These are phyloP conservation scores for Pantherophis guttatus DNA, from an alignment of 2,113 vertebrate genomes.

Conservation along the genomic window DNA sequence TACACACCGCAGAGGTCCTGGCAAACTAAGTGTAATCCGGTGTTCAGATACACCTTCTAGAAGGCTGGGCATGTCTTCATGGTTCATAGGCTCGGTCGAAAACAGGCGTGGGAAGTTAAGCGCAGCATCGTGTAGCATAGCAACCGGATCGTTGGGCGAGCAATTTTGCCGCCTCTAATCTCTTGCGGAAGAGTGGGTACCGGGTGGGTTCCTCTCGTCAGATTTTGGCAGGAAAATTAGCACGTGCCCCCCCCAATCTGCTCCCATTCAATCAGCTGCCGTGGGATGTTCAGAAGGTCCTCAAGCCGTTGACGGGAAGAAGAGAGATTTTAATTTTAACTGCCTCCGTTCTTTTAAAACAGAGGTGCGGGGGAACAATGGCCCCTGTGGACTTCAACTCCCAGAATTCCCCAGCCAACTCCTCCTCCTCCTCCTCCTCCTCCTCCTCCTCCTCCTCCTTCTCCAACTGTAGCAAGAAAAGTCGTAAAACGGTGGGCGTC, in stretches of 20 bases:
- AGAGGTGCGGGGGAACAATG: no score
- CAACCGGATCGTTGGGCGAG: not conserved
- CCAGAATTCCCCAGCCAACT: not conserved
- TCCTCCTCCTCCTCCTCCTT: no score
- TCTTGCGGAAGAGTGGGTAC: not conserved
- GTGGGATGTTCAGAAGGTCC: not conserved
- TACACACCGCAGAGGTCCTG: not conserved
- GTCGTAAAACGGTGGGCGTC: no score
- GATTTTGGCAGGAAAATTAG: not conserved
- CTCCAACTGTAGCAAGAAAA: no score
- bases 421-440: no score
- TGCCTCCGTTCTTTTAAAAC: not conserved
- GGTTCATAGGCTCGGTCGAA: not conserved
- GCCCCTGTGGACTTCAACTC: not conserved
- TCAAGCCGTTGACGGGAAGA: not conserved
- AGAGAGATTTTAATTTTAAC: not conserved
- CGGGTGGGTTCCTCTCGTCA: not conserved
- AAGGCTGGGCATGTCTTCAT: not conserved
- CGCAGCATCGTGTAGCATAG: not conserved
- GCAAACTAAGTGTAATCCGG: not conserved
- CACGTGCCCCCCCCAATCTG: not conserved
- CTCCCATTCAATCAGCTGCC: not conserved
- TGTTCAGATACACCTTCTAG: not conserved
- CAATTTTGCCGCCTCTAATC: not conserved
- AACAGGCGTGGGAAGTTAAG: not conserved